phyloP scores from a whole-genome alignment of 1,140 invertebrate genomes.

The Nasonia giraulti region DNA sequence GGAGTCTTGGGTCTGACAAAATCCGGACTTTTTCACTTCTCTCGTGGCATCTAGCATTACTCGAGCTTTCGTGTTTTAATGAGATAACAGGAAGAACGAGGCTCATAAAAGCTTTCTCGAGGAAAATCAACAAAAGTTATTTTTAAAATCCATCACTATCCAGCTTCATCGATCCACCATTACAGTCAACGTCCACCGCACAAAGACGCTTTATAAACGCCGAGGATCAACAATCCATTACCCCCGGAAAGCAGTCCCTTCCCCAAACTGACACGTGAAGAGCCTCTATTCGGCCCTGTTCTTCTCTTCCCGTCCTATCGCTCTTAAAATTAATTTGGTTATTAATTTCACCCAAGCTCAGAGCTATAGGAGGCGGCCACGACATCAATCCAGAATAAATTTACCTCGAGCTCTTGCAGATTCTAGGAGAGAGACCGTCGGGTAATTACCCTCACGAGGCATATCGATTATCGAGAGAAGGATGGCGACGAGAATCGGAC shows the following conservation, averaged over 20 bases:
- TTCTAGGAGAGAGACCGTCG: not conserved
- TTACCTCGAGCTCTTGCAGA: not conserved
- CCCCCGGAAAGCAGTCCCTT: not conserved
- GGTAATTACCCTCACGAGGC: not conserved
- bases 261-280: not conserved
- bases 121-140: too few relatives aligned
- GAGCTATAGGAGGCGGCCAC: not conserved
- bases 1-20: too few relatives aligned
- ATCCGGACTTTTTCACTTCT: too few relatives aligned
- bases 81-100: too few relatives aligned
- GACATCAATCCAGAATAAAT: conserved; percentile 15
- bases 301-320: too few relatives aligned
- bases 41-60: too few relatives aligned
- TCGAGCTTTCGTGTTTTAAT: too few relatives aligned
- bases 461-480: conserved; percentile 18
- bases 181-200: not conserved
- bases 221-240: not conserved
- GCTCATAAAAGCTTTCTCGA: too few relatives aligned
- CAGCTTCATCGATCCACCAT: too few relatives aligned
- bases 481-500: not conserved
- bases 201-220: not conserved
- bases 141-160: too few relatives aligned
- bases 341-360: not conserved
- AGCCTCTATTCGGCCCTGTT: not conserved
- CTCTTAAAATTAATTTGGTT: conserved; percentile 2